A percentile compares a stretch with the other conserved stretches of the same genome.
phyloP scores from a whole-genome alignment of 1,140 invertebrate species.

The Orchestia grillus region DNA sequence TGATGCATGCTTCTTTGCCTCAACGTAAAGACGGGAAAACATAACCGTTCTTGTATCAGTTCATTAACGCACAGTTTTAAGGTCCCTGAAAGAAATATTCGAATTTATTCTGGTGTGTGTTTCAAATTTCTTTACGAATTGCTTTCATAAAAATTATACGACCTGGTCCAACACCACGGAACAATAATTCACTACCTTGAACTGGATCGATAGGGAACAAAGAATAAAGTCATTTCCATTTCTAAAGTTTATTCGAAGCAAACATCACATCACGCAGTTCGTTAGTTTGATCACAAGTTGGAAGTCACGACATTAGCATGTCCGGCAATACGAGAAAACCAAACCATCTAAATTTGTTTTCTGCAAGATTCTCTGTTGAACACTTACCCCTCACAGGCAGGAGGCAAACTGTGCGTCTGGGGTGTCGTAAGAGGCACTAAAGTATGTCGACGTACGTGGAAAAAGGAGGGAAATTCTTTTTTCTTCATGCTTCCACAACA shows the following conservation, averaged over 20 bases:
- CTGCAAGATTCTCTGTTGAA: neutral
- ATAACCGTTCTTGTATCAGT: neutral
- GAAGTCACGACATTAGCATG: neutral
- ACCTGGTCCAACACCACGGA: neutral
- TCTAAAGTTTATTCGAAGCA: neutral
- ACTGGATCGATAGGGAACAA: neutral
- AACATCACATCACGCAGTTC: neutral
- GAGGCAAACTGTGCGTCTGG: neutral
- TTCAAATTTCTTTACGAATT: neutral
- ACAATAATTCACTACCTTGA: neutral
- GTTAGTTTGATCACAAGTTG: neutral
- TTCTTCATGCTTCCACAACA: neutral
- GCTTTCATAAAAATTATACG: neutral
- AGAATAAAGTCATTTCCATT: neutral
- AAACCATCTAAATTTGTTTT: neutral
- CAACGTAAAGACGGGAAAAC: neutral
- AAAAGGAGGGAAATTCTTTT: neutral
- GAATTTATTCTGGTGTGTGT: neutral
- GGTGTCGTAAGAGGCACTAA: neutral
- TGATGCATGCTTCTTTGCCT: neutral
- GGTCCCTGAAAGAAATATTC: neutral
- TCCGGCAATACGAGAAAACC: neutral
- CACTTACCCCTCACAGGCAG: neutral
- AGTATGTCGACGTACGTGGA: neutral
- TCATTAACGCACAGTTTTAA: neutral